Evolutionary conservation across 2,113 vertebrate genomes (phyloP).

Genomic region (Heliornis fulica): DNA sequence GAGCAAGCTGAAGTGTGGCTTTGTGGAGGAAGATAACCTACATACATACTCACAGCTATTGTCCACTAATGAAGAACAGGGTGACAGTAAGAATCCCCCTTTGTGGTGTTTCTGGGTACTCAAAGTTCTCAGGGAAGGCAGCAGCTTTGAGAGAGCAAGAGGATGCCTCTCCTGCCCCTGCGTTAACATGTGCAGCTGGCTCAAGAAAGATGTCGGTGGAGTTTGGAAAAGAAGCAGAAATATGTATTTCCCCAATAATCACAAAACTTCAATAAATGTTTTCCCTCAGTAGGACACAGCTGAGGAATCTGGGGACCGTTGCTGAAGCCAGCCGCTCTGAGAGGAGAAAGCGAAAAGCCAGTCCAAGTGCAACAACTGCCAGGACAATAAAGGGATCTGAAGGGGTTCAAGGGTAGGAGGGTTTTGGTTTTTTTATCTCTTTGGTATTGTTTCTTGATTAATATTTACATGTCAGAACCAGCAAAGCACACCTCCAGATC

Average conservation of each 20-base stretch:
- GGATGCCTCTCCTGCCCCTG: not conserved
- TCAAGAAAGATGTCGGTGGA: not conserved
- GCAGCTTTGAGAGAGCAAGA: not conserved
- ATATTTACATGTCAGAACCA: slow-evolving; percentile 27
- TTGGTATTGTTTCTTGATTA: not conserved
- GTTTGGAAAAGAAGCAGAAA: slow-evolving; percentile 58
- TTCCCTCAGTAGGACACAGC: slow-evolving; percentile 66
- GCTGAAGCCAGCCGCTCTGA: slow-evolving; percentile 45
- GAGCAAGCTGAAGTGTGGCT: not conserved
- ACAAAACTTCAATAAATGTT: slow-evolving; percentile 69
- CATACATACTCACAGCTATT: accelerated
- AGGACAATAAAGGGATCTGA: slow-evolving; percentile 15
- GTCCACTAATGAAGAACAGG: not conserved
- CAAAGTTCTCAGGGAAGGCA: not conserved
- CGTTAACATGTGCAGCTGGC: not conserved
- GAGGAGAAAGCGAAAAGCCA: slow-evolving; percentile 27
- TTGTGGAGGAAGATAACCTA: not conserved
- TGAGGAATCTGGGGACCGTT: slow-evolving; percentile 57
- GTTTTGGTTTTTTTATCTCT: not conserved
- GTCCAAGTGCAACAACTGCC: slow-evolving; percentile 68
- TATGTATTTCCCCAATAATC: slow-evolving; percentile 66
- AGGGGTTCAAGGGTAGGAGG: not conserved
- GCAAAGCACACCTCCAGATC: slow-evolving; percentile 32
- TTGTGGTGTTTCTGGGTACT: not conserved
- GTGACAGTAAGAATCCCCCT: not conserved